These are phyloP conservation scores for Tanypteryx hageni DNA, from an alignment of 2,888 invertebrate species.

Conservation along the genomic window DNA sequence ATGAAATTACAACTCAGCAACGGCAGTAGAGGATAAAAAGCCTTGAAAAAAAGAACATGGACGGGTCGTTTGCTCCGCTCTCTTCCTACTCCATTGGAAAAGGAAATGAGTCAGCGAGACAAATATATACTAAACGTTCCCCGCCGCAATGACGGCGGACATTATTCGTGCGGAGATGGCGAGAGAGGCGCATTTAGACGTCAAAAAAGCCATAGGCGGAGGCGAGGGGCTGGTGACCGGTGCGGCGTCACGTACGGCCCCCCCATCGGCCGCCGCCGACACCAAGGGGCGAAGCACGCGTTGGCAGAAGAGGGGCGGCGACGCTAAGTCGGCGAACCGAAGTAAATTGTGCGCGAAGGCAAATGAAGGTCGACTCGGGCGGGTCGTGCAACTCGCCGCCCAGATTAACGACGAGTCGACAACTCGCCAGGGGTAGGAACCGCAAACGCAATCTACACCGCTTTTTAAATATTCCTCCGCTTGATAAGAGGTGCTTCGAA, in stretches of 20 bases:
- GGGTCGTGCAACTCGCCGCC: slow-evolving; percentile 24
- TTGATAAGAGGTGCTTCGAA: no score
- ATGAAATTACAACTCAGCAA: slow-evolving; percentile 13
- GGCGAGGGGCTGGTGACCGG: no score
- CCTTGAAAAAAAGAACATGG: neutral
- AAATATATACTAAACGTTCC: slow-evolving; percentile 18
- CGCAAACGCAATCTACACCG: neutral
- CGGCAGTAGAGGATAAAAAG: neutral
- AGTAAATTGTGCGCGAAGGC: slow-evolving; percentile 43
- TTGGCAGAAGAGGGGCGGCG: neutral
- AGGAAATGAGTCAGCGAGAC: slow-evolving; percentile 51
- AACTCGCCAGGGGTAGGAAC: neutral
- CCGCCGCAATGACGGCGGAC: slow-evolving; percentile 1
- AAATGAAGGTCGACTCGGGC: slow-evolving; percentile 33
- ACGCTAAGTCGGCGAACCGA: neutral
- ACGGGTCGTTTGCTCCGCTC: neutral
- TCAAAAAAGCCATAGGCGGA: neutral
- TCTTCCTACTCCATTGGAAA: slow-evolving; percentile 25
- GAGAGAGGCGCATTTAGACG: neutral
- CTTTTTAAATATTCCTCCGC: neutral
- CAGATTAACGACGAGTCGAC: neutral
- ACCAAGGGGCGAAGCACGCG: neutral
- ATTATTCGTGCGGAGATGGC: neutral
- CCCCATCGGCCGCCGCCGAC: neutral
- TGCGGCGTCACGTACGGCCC: neutral